Percentiles rank a stretch among this genome's conserved stretches.
Conservation (phyloP, 2,113 vertebrate genomes). For the Corydoras sp. region DNA sequence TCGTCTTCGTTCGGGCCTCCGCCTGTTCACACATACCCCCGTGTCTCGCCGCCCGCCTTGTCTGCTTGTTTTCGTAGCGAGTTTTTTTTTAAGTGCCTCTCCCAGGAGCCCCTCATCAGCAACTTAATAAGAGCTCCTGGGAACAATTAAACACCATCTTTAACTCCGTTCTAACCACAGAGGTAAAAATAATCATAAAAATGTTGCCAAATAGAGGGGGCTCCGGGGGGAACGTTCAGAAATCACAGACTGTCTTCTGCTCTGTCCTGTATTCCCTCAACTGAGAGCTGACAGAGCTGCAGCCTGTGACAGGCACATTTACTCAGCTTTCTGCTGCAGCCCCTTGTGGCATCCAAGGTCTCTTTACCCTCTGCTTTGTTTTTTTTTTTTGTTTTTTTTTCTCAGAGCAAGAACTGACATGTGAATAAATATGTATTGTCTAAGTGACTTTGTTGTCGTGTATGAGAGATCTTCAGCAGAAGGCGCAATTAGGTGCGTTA, state of each 20-base stretch:
- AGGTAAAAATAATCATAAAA: conserved; percentile 72
- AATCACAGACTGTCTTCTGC: conserved; percentile 61
- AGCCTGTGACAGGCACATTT: conserved; percentile 64
- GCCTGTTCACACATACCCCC: not conserved
- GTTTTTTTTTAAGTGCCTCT: conserved; percentile 72
- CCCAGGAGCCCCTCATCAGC: conserved; percentile 89
- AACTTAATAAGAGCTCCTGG: conserved; percentile 83
- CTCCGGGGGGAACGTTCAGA: conserved; percentile 64
- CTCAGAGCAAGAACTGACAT: conserved; percentile 60
- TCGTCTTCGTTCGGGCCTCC: conserved; percentile 33
- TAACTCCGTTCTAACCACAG: conserved; percentile 73
- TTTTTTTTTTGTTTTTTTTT: conserved; percentile 43
- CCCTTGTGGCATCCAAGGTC: conserved; percentile 59
- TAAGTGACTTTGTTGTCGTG: conserved; percentile 69
- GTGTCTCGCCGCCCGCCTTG: conserved; percentile 26
- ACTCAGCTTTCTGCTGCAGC: conserved; percentile 57
- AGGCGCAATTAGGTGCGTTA: conserved; percentile 65
- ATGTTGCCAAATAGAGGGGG: conserved; percentile 69
- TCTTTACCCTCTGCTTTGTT: conserved; percentile 18
- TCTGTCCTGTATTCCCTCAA: conserved; percentile 45
- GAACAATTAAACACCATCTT: conserved; percentile 84
- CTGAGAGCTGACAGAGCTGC: conserved; percentile 52
- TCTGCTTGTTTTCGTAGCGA: conserved; percentile 78
- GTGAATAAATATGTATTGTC: conserved; percentile 70
- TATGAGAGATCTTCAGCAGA: conserved; percentile 65